Evolutionary conservation across 2,888 invertebrate genomes (phyloP).

Genomic region (Heteromyza rotundicornis): DNA sequence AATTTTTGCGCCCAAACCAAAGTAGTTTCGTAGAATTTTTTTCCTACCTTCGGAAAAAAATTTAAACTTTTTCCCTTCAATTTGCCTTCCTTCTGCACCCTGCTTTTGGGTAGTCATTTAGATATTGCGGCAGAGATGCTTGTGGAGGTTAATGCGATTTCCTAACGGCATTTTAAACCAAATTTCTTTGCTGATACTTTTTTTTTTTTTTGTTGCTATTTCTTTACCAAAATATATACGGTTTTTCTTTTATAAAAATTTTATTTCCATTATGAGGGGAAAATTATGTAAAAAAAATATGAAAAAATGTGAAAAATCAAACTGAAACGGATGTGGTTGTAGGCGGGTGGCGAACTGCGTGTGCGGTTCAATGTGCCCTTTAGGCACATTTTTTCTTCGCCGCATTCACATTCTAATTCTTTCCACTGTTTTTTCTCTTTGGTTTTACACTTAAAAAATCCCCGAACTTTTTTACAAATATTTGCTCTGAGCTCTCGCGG

Average conservation of each 20-base stretch:
- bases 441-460: conserved; percentile 1
- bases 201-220: neutral
- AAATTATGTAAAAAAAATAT: neutral
- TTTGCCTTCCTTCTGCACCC: neutral
- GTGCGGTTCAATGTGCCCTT: conserved; percentile 3
- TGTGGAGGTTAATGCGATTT: neutral
- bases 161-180: neutral
- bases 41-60: neutral
- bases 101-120: neutral
- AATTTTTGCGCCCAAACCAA: neutral
- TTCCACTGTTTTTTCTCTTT: neutral
- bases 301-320: neutral
- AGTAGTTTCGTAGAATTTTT: neutral
- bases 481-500: neutral
- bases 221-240: neutral
- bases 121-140: neutral
- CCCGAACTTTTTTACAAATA: neutral
- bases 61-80: neutral
- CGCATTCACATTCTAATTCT: neutral
- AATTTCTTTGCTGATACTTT: neutral
- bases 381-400: neutral
- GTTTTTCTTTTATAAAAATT: neutral
- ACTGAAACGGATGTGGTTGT: conserved; percentile 3
- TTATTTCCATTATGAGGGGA: neutral
- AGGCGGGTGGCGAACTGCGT: neutral